Base-by-base conservation (phyloP, 1,140 invertebrate genomes). In the Dendrolimus kikuchii region DNA sequence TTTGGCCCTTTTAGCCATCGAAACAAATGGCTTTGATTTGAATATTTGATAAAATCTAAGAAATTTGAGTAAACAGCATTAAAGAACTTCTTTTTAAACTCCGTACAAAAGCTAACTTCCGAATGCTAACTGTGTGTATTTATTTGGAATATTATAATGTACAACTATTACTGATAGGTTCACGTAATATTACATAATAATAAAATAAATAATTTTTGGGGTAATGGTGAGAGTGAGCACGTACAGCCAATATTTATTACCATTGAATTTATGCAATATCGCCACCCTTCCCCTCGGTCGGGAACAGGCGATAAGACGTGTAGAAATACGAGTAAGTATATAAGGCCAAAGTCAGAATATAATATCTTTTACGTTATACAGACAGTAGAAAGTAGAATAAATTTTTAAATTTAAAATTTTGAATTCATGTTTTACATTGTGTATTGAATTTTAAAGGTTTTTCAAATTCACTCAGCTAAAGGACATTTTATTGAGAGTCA, bases 201-300 rank as follows among this genome's bases (percentile, higher is more conserved):
- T 23, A 23, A 53, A 40, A 10, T 46, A 53, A 42, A 40, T 46
- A 53, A 40, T 53, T 49, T 53, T 54, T 7, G n/a, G 40, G 23
- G 23, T 39, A 46, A 54, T 41, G 40, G 52, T 8, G 52, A 42
- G 49, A 48, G 40, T 41, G 46, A 54, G 46, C 52, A 54, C 52
- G 52, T 54, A 47, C 52, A 36, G 37, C 10, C 40, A n/a, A 54
- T 54, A 54, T 54, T 53, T 54, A 54, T 48, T 41, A 42, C 41
- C 38, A 41, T 7, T 23, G 45, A 48, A 48, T 54, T 54, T 54
- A 54, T 54, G 52, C 52, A 48, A 48, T 54, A 54, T 54, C 39
- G 52, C 38, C 42, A 40, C 37, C 52, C 10, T 42, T 39, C 23
- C 8, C 39, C 36, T 45, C 41, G 36, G 50, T 10, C 50, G 50